phyloP scores from a whole-genome alignment of 2,888 invertebrate species.

The Polyploca ridens region DNA sequence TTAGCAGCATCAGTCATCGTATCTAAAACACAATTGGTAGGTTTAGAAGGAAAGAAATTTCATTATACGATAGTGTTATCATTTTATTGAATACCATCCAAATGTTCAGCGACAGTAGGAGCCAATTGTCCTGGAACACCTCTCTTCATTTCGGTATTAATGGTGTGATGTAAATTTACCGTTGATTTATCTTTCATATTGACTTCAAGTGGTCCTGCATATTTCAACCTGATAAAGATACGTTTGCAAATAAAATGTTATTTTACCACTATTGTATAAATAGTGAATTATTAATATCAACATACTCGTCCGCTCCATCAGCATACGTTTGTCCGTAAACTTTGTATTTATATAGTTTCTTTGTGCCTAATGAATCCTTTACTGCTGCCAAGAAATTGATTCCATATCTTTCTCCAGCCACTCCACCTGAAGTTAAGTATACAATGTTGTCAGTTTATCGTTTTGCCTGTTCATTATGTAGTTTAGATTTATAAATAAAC shows the following conservation, averaged over 20 bases:
- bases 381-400: slow-evolving; percentile 54
- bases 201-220: slow-evolving; percentile 48
- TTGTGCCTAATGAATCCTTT: slow-evolving; percentile 53
- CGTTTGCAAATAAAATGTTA: background rate
- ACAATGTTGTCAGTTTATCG: background rate
- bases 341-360: slow-evolving; percentile 58
- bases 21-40: slow-evolving; percentile 33
- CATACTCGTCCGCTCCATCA: slow-evolving; percentile 63
- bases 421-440: slow-evolving; percentile 49
- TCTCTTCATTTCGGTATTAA: slow-evolving; percentile 51
- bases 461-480: background rate
- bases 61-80: background rate
- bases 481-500: background rate
- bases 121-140: slow-evolving; percentile 51
- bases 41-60: slow-evolving; percentile 11
- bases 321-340: slow-evolving; percentile 55
- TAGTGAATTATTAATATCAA: slow-evolving; percentile 10
- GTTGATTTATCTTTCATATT: background rate
- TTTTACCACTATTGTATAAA: too few relatives aligned
- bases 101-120: slow-evolving; percentile 41
- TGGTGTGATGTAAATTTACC: slow-evolving; percentile 42
- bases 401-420: slow-evolving; percentile 60
- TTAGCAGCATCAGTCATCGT: slow-evolving; percentile 55
- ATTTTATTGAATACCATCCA: slow-evolving; percentile 42
- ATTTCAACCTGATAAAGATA: slow-evolving; percentile 45